These are phyloP conservation scores for Zaprionus gabonicus DNA, from an alignment of 1,140 invertebrate genomes.

Conservation along the genomic window DNA sequence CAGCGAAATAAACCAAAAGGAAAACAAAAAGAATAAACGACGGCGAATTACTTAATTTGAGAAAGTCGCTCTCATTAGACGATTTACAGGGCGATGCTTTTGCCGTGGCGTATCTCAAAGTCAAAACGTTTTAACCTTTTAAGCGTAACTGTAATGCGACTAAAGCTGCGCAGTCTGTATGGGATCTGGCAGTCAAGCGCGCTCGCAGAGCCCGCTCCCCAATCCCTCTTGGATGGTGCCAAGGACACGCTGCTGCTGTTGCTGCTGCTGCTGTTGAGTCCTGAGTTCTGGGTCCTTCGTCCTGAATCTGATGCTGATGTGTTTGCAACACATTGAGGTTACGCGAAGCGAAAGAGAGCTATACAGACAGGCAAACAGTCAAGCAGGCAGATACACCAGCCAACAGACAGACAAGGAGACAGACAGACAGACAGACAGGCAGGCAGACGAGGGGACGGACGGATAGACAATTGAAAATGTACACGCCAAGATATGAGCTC, in stretches of 20 bases:
- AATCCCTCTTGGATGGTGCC: conserved; percentile 38
- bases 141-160: conserved; percentile 76
- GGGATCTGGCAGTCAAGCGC: conserved; percentile 16
- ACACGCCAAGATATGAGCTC: conserved; percentile 47
- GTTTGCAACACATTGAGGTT: conserved; percentile 76
- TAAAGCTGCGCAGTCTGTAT: conserved; percentile 58
- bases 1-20: conserved; percentile 14
- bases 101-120: conserved; percentile 54
- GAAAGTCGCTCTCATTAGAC: conserved; percentile 65
- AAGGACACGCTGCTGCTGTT: conserved; percentile 54
- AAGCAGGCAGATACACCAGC: conserved; percentile 24
- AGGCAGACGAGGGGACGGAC: conserved; percentile 21
- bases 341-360: conserved; percentile 66
- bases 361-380: conserved; percentile 51
- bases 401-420: conserved; percentile 24
- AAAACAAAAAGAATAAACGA: conserved; percentile 30
- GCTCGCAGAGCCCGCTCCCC: not conserved
- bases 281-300: conserved; percentile 18
- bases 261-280: not conserved
- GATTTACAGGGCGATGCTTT: conserved; percentile 55
- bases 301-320: conserved; percentile 59
- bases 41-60: conserved; percentile 65
- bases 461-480: conserved; percentile 57
- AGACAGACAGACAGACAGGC: conserved; percentile 31
- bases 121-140: conserved; percentile 80